These are phyloP conservation scores for Tupaia tana DNA, from an alignment of 2,113 vertebrate species.

Conservation along the genomic window DNA sequence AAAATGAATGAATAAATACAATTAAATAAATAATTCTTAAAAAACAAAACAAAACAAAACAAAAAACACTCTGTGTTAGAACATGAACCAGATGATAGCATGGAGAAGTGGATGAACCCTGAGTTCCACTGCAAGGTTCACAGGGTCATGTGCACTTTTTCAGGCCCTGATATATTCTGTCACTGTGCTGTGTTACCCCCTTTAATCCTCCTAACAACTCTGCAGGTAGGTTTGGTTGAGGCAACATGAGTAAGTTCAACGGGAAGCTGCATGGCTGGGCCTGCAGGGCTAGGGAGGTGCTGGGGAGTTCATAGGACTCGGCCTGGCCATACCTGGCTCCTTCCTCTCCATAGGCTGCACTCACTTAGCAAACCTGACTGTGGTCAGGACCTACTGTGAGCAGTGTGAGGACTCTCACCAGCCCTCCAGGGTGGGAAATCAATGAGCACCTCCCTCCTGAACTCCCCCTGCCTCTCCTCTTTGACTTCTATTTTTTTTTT, in stretches of 20 bases:
- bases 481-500: not conserved
- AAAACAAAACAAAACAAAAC: too few relatives aligned
- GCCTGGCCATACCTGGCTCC: not conserved
- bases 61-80: not conserved
- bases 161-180: not conserved
- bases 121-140: not conserved
- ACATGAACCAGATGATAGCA: not conserved
- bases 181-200: not conserved
- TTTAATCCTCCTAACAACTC: not conserved
- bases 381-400: not conserved
- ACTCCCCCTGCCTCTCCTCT: not conserved
- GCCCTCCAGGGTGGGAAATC: not conserved
- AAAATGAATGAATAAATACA: too few relatives aligned
- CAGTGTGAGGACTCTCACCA: not conserved
- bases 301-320: not conserved
- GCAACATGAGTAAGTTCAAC: not conserved
- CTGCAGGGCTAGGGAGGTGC: not conserved
- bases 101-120: not conserved
- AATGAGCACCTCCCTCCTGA: not conserved
- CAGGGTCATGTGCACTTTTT: not conserved
- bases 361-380: not conserved
- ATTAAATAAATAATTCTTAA: too few relatives aligned
- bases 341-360: too few relatives aligned
- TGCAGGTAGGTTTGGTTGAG: not conserved
- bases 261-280: not conserved